phyloP scores from a whole-genome alignment of 2,888 invertebrate genomes.

The Blastobasis lacticolella region DNA sequence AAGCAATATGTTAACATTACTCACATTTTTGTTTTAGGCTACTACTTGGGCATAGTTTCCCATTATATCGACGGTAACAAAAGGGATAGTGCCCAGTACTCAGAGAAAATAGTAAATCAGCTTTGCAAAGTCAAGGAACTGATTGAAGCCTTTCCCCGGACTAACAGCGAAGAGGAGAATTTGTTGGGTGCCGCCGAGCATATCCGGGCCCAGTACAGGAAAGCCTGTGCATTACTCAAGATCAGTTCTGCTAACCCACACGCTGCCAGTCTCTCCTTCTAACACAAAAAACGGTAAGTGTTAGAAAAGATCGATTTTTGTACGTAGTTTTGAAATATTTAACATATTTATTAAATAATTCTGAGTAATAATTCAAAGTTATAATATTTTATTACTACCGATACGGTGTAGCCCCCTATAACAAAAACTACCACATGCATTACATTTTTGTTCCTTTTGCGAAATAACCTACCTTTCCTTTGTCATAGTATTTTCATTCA shows the following conservation, averaged over 20 bases:
- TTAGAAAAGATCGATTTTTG: too few species aligned
- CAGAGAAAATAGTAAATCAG: conserved; percentile 70
- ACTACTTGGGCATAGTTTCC: conserved; percentile 77
- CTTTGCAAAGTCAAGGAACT: conserved; percentile 72
- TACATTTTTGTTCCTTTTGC: too few species aligned
- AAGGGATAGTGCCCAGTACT: conserved; percentile 36
- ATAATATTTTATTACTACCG: too few species aligned
- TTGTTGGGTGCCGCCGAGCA: conserved; percentile 75
- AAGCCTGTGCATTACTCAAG: conserved; percentile 79
- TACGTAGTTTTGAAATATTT: too few species aligned
- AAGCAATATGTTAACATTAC: too few species aligned
- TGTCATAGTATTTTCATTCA: too few species aligned
- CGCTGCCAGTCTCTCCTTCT: conserved; percentile 75
- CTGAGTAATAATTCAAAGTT: too few species aligned
- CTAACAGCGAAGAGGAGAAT: conserved; percentile 79
- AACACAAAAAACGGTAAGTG: too few species aligned
- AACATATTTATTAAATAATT: too few species aligned
- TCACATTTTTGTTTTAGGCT: conserved; percentile 59
- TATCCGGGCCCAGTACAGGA: conserved; percentile 80
- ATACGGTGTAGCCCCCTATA: too few species aligned
- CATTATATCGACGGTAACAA: conserved; percentile 52
- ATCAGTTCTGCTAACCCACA: conserved; percentile 73
- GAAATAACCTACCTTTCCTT: too few species aligned
- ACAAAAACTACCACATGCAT: too few species aligned
- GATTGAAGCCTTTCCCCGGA: conserved; percentile 77